phyloP scores from a whole-genome alignment of 2,888 invertebrate species.

The Urechis unicinctus region DNA sequence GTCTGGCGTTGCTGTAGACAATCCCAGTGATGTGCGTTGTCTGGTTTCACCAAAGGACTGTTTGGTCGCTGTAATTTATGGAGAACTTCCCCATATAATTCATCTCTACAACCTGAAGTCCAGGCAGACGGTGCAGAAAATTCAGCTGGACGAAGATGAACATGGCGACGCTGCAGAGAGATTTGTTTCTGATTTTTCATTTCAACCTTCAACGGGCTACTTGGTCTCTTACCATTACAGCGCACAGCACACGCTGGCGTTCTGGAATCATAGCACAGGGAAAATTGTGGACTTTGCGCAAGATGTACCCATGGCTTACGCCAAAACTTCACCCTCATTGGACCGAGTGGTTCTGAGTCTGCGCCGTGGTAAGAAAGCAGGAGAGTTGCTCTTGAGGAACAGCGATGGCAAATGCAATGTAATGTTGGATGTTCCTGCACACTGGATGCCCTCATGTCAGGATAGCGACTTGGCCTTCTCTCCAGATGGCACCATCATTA shows the following conservation, averaged over 20 bases:
- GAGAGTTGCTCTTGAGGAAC: slow-evolving; percentile 12
- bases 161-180: background rate
- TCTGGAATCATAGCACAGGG: slow-evolving; percentile 19
- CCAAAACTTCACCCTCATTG: slow-evolving; percentile 14
- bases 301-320: slow-evolving; percentile 8
- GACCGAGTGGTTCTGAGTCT: slow-evolving; percentile 18
- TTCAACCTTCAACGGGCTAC: slow-evolving; percentile 17
- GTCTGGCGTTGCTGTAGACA: background rate
- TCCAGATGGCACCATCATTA: slow-evolving; percentile 19
- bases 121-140: background rate
- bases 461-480: slow-evolving; percentile 19
- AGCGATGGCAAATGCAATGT: slow-evolving; percentile 11
- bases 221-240: slow-evolving; percentile 14
- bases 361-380: background rate
- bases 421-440: slow-evolving; percentile 3
- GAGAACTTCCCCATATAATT: slow-evolving; percentile 11
- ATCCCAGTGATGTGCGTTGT: background rate
- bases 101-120: slow-evolving; percentile 15
- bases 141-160: slow-evolving; percentile 3
- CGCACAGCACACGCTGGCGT: slow-evolving; percentile 5
- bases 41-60: slow-evolving; percentile 2
- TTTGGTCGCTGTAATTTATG: slow-evolving; percentile 15
- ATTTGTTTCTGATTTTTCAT: slow-evolving; percentile 13
- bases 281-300: slow-evolving; percentile 4
- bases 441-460: slow-evolving; percentile 8